phyloP scores from a whole-genome alignment of 1,140 invertebrate genomes.

The Idris sp. region DNA sequence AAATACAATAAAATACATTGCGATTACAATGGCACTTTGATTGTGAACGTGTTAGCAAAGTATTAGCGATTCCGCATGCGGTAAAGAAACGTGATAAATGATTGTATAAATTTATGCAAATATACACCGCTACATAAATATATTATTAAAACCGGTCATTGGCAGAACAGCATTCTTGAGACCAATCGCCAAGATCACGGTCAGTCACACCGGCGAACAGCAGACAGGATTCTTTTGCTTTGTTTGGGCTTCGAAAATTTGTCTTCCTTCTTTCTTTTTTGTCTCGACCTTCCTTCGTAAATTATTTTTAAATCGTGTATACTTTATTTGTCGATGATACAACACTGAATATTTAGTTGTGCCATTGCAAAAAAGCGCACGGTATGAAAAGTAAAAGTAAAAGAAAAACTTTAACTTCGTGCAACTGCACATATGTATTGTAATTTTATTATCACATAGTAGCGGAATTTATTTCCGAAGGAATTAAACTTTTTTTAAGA shows the following conservation, averaged over 20 bases:
- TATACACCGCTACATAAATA: constrained; percentile 31
- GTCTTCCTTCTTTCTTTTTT: constrained; percentile 18
- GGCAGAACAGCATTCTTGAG: constrained; percentile 59
- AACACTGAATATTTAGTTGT: constrained; percentile 6
- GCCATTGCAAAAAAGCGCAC: neutral
- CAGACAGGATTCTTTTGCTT: constrained; percentile 43
- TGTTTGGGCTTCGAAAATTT: constrained; percentile 21
- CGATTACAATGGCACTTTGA: constrained; percentile 22
- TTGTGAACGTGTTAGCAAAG: neutral
- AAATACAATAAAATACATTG: too few relatives aligned
- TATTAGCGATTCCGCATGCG: constrained; percentile 9
- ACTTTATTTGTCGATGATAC: constrained; percentile 27
- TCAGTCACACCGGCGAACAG: constrained; percentile 50
- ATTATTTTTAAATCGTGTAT: constrained; percentile 46
- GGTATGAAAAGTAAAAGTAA: constrained; percentile 5
- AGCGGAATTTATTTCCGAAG: constrained; percentile 1
- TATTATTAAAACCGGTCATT: constrained; percentile 64
- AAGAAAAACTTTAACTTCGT: neutral
- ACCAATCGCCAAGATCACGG: constrained; percentile 59
- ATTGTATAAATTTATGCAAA: constrained; percentile 52
- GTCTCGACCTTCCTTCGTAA: constrained; percentile 41
- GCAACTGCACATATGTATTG: too few relatives aligned
- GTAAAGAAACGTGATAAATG: constrained; percentile 35
- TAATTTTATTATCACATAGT: too few relatives aligned
- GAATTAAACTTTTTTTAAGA: neutral